phyloP scores from a whole-genome alignment of 2,888 invertebrate species.

The Drosophila monieri region DNA sequence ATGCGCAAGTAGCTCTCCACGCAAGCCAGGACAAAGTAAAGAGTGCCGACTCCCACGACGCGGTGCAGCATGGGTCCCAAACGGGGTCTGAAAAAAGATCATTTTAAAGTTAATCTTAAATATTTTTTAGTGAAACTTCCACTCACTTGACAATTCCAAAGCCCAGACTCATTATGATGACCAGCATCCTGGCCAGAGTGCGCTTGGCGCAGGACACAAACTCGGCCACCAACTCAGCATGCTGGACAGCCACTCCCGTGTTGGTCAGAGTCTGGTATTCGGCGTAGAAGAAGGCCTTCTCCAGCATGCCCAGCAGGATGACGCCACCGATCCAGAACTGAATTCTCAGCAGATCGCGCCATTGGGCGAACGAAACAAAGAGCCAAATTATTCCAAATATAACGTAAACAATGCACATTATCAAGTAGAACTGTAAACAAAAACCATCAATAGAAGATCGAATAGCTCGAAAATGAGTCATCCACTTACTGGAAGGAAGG shows the following conservation, averaged over 20 bases:
- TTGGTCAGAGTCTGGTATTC: constrained; percentile 92
- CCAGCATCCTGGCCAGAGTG: constrained; percentile 95
- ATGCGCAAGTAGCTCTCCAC: constrained; percentile 94
- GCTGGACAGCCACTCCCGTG: constrained; percentile 87
- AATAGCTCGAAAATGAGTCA: neutral
- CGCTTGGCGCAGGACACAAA: constrained; percentile 96
- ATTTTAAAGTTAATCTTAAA: neutral
- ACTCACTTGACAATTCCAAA: constrained; percentile 97
- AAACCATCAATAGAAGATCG: neutral
- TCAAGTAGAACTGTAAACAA: constrained; percentile 90
- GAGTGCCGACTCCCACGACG: constrained; percentile 92
- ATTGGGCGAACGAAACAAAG: constrained; percentile 91
- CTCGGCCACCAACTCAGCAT: constrained; percentile 93
- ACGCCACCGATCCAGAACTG: constrained; percentile 99
- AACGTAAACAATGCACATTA: constrained; percentile 95
- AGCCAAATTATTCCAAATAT: constrained; percentile 93
- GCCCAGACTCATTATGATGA: constrained; percentile 96
- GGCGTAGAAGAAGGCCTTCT: constrained; percentile 95
- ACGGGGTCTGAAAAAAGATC: constrained; percentile 87
- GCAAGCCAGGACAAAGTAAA: constrained; percentile 93
- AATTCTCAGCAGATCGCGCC: constrained; percentile 94
- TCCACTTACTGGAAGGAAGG: constrained; percentile 88
- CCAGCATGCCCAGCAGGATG: constrained; percentile 93
- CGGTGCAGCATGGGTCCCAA: constrained; percentile 94
- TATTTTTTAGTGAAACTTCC: neutral